Evolutionary conservation across 2,888 invertebrate species (phyloP), one percentile per base, ranked within the genome.

Genomic region (Syrista parreyssii): DNA sequence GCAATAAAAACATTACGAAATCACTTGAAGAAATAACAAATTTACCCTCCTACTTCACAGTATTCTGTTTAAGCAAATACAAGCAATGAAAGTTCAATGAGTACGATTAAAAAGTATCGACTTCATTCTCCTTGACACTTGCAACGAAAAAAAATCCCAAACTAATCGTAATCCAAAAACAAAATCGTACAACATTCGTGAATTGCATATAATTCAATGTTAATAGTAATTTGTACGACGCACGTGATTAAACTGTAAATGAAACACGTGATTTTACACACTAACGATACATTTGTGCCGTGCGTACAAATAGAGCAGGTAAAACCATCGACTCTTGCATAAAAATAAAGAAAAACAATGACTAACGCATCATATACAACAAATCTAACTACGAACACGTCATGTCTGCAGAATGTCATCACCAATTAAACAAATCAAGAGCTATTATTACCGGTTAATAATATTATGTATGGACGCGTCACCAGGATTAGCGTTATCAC

Each of bases 331-430:
- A 55, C 9, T 34, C 2, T 6, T 23, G 23, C 2, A 23, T 55
- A 55, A 23, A 40, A 23, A 6, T 23, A 40, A 4, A 23, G 1
- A 40, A 40, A 40, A 55, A 55, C 23, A 55, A 55, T 2, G 40
- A 15, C 23, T 23, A 55, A 55, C 40, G 2, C 23, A 55, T 55
- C 23, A 55, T 55, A 55, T 23, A 55, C 40, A 6, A 23, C 2
- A 15, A 15, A 36, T 12, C 4, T 40, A 55, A 23, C 4, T 6
- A 55, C 9, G 35, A 35, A 78, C 80, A 78, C 81, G 82, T 82
- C 84, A 82, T 76, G 74, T 34, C 79, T 79, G 34, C 69, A 79
- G 80, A 80, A 84, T 83, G 81, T 81, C 79, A 76, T 80, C 76
- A 76, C 69, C 35, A 33, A 34, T 73, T 32, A 73, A 34, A 81